Evolutionary conservation across 2,888 invertebrate species (phyloP).

Genomic region (Patella ulyssiponensis): DNA sequence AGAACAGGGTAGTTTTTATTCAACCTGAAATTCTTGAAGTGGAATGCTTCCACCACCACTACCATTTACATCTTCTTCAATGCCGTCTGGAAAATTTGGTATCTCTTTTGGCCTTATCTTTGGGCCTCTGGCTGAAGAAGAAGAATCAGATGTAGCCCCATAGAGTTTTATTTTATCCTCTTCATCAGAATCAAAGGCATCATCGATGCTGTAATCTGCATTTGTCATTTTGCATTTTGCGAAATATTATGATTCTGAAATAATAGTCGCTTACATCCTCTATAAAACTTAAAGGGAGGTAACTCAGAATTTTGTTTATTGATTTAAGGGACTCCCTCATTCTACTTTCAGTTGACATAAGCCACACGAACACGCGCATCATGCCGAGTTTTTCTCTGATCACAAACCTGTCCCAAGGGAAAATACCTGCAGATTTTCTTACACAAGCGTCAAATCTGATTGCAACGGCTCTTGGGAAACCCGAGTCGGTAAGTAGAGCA

Average conservation of each 20-base stretch:
- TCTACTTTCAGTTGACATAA: too few species aligned
- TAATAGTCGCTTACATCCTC: not conserved
- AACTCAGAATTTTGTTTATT: not conserved
- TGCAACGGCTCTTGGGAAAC: not conserved
- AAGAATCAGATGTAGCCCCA: conserved; percentile 79
- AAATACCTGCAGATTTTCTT: not conserved
- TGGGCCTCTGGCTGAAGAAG: conserved; percentile 74
- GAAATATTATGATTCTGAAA: too few species aligned
- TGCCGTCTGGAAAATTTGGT: conserved; percentile 20
- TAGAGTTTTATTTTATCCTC: conserved; percentile 87
- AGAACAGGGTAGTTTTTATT: too few species aligned
- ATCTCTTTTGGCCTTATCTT: conserved; percentile 32
- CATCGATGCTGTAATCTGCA: conserved; percentile 35
- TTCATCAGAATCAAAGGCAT: conserved; percentile 76
- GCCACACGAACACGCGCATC: not conserved
- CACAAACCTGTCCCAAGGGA: not conserved
- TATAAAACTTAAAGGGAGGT: conserved; percentile 14
- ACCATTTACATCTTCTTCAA: conserved; percentile 11
- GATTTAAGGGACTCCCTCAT: too few species aligned
- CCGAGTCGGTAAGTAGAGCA: not conserved
- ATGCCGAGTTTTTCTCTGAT: not conserved
- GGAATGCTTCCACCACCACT: conserved; percentile 17
- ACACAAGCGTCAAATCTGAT: not conserved
- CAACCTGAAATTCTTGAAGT: conserved; percentile 20
- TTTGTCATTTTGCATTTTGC: conserved; percentile 14